Percentiles rank a stretch among this genome's conserved stretches.
Evolutionary conservation across 2,888 invertebrate species (phyloP).

Genomic region (Pollenia labialis): DNA sequence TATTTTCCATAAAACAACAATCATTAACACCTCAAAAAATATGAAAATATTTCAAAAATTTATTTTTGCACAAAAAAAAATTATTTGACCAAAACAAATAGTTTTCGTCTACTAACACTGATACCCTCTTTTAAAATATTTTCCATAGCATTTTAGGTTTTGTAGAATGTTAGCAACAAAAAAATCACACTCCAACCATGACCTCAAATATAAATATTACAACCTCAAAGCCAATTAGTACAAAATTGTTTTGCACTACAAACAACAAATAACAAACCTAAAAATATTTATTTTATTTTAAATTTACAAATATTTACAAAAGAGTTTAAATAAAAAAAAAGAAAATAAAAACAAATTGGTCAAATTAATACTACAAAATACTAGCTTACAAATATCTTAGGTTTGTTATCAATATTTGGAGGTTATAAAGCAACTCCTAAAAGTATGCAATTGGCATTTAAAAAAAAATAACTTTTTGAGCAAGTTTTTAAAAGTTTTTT

Average conservation of each 20-base stretch:
- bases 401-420: constrained; percentile 27
- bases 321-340: constrained; percentile 7
- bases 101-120: constrained; percentile 22
- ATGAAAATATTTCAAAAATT: constrained; percentile 17
- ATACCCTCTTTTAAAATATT: neutral
- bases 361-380: constrained; percentile 55
- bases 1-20: neutral
- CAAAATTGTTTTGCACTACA: constrained; percentile 59
- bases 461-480: neutral
- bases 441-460: constrained; percentile 51
- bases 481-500: no score
- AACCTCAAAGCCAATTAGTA: constrained; percentile 71
- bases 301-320: constrained; percentile 63
- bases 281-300: constrained; percentile 37
- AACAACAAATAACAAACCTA: constrained; percentile 40
- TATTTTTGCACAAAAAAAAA: constrained; percentile 9
- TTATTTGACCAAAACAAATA: constrained; percentile 41
- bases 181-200: constrained; percentile 59
- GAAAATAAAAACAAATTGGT: constrained; percentile 42
- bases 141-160: constrained; percentile 32
- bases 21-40: constrained; percentile 13
- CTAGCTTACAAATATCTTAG: constrained; percentile 2
- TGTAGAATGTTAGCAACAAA: constrained; percentile 9
- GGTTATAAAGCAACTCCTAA: constrained; percentile 49
- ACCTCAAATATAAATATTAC: constrained; percentile 65